Percentiles rank a stretch among this genome's conserved stretches.
phyloP scores from a whole-genome alignment of 2,888 invertebrate genomes.

The Orthonevra nobilis region DNA sequence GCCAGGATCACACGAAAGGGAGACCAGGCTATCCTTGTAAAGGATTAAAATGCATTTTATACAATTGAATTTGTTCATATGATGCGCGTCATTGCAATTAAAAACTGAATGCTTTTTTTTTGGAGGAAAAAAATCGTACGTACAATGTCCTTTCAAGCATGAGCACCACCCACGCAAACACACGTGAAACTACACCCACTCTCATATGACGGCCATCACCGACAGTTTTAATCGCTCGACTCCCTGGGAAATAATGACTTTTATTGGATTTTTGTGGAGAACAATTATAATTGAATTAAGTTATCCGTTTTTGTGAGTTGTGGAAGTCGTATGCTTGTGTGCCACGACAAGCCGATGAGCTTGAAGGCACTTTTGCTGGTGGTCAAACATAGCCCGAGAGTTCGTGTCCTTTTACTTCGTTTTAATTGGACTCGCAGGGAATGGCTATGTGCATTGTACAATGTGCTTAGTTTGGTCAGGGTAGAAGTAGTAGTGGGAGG shows the following conservation, averaged over 20 bases:
- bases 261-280: conserved; percentile 70
- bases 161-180: not conserved
- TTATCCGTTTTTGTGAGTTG: conserved; percentile 48
- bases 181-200: conserved; percentile 4
- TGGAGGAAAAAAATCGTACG: not conserved
- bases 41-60: conserved; percentile 55
- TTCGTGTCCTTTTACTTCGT: conserved; percentile 58
- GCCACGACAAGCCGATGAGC: not conserved
- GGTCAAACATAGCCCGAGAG: not conserved
- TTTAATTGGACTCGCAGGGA: conserved; percentile 63
- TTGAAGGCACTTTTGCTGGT: conserved; percentile 28
- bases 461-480: conserved; percentile 22
- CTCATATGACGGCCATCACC: conserved; percentile 21
- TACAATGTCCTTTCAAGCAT: conserved; percentile 11
- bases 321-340: conserved; percentile 15
- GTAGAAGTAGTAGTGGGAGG: not conserved
- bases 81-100: conserved; percentile 66
- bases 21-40: too few species aligned
- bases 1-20: conserved; percentile 23
- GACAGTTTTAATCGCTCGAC: conserved; percentile 67
- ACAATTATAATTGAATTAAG: conserved; percentile 71
- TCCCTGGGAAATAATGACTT: conserved; percentile 65
- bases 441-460: not conserved
- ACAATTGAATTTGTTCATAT: conserved; percentile 66
- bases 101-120: conserved; percentile 23